Evolutionary conservation across 2,797 vertebrate species (phyloP).

Genomic region (Phataginus tetradactyla): DNA sequence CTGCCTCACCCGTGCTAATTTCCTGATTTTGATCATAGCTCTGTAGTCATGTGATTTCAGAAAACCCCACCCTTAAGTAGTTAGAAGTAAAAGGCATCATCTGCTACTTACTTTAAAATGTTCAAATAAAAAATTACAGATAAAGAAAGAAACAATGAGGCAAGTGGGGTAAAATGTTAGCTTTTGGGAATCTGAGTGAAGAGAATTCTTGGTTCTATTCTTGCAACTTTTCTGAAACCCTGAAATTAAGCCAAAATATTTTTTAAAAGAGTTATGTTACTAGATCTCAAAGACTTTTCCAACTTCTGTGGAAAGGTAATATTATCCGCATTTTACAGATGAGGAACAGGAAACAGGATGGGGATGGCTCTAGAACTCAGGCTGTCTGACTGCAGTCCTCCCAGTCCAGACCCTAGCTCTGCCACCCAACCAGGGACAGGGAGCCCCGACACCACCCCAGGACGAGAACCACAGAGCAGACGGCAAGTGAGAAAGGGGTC

Average conservation of each 20-base stretch:
- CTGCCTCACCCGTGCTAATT: background rate
- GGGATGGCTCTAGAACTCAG: background rate
- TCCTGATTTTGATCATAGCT: background rate
- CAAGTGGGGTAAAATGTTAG: conserved; percentile 25
- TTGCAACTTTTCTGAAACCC: conserved; percentile 55
- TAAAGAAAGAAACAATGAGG: background rate
- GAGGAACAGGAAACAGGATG: background rate
- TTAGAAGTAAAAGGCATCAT: background rate
- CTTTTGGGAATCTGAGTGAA: background rate
- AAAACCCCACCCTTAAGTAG: background rate
- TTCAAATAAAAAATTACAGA: background rate
- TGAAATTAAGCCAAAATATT: conserved; percentile 31
- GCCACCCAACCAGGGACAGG: background rate
- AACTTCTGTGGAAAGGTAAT: background rate
- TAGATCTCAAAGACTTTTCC: background rate
- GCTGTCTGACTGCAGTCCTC: background rate
- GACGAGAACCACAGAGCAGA: background rate
- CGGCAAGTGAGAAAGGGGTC: background rate
- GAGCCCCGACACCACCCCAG: background rate
- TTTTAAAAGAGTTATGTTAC: background rate
- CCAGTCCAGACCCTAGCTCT: background rate
- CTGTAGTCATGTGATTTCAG: background rate
- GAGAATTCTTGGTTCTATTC: conserved; percentile 20
- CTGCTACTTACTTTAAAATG: background rate
- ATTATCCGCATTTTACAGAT: background rate